A percentile compares a stretch with the other conserved stretches of the same genome.
phyloP scores from a whole-genome alignment of 2,113 vertebrate genomes.

The Peromyscus californicus region DNA sequence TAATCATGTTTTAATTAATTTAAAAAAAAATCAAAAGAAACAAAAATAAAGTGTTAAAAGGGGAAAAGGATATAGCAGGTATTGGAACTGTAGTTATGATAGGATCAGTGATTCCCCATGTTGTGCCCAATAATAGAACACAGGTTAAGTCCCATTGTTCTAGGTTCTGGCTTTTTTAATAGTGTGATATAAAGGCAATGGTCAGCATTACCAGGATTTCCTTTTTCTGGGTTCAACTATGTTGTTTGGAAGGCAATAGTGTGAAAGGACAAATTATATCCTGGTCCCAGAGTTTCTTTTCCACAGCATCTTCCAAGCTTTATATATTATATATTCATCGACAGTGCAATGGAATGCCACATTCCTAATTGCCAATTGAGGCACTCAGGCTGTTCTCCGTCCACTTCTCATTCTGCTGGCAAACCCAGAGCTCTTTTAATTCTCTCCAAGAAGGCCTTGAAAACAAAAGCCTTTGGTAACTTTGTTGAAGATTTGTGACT shows the following conservation, averaged over 20 bases:
- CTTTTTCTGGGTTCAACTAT: background rate
- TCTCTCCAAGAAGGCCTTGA: slow-evolving; percentile 9
- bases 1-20: background rate
- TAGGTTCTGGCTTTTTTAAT: slow-evolving; percentile 32
- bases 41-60: too few species aligned
- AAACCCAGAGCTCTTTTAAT: background rate
- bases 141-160: background rate
- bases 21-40: background rate
- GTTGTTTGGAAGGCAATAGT: background rate
- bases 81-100: background rate
- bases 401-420: background rate
- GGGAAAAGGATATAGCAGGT: background rate
- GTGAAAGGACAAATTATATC: background rate
- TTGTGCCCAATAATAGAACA: background rate
- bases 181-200: background rate
- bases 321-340: slow-evolving; percentile 18
- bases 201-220: background rate
- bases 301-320: slow-evolving; percentile 37
- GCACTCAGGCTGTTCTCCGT: background rate
- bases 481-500: slow-evolving; percentile 26
- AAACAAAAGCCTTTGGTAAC: slow-evolving; percentile 48
- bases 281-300: slow-evolving; percentile 31
- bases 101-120: background rate
- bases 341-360: background rate
- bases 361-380: background rate